phyloP scores from a whole-genome alignment of 2,888 invertebrate genomes.

The Cheilosia vulpina region DNA sequence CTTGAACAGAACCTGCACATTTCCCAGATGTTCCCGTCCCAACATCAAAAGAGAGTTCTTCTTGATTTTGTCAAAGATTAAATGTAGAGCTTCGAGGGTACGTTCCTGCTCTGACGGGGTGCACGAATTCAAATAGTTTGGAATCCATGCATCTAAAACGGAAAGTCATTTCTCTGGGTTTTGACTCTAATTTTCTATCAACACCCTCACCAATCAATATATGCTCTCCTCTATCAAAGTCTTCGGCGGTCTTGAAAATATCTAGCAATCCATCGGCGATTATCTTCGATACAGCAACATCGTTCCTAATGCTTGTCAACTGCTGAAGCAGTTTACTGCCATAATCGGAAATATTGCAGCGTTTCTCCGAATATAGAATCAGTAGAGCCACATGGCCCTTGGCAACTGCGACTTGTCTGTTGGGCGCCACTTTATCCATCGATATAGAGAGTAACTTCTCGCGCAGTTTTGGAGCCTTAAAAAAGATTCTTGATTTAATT shows the following conservation, averaged over 20 bases:
- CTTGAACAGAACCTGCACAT: slow-evolving; percentile 75
- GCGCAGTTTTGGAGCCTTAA: slow-evolving; percentile 80
- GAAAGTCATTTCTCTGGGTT: background rate
- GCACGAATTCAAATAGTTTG: slow-evolving; percentile 80
- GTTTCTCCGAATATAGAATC: slow-evolving; percentile 81
- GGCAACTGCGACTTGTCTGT: slow-evolving; percentile 80
- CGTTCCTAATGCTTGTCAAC: slow-evolving; percentile 78
- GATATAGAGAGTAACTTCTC: slow-evolving; percentile 81
- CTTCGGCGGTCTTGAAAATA: slow-evolving; percentile 79
- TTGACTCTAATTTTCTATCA: background rate
- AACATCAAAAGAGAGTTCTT: slow-evolving; percentile 42
- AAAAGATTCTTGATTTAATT: slow-evolving; percentile 1
- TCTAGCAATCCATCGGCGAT: slow-evolving; percentile 79
- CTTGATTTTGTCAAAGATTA: slow-evolving; percentile 78
- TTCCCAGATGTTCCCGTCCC: slow-evolving; percentile 57
- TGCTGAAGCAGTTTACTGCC: slow-evolving; percentile 80
- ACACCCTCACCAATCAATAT: slow-evolving; percentile 77
- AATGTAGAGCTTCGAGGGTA: slow-evolving; percentile 80
- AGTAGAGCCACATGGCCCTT: slow-evolving; percentile 83
- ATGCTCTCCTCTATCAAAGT: slow-evolving; percentile 80
- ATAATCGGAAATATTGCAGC: slow-evolving; percentile 80
- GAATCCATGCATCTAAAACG: slow-evolving; percentile 80
- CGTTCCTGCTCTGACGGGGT: slow-evolving; percentile 81
- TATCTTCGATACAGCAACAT: slow-evolving; percentile 79
- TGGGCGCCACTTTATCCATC: slow-evolving; percentile 80